A percentile compares a stretch with the other conserved stretches of the same genome.
phyloP scores from a whole-genome alignment of 2,797 vertebrate genomes.

The Okamejei kenojei region DNA sequence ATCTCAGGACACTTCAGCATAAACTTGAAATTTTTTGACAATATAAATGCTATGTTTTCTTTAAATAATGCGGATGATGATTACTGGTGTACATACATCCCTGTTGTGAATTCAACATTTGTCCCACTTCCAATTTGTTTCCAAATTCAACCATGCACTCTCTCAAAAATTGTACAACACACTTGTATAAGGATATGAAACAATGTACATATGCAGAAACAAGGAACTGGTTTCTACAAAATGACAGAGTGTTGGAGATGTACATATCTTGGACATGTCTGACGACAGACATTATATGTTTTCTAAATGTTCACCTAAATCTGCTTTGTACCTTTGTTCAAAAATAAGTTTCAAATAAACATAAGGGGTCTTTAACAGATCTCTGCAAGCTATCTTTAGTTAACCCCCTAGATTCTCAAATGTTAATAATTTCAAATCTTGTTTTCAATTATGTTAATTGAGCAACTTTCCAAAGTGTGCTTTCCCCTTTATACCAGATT shows the following conservation, averaged over 20 bases:
- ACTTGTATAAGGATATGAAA: too few relatives aligned
- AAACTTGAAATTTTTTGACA: neutral
- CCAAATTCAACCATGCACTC: neutral
- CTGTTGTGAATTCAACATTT: neutral
- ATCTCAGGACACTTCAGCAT: neutral
- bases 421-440: neutral
- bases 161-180: neutral
- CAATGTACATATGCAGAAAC: too few relatives aligned
- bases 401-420: neutral
- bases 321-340: neutral
- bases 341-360: too few relatives aligned
- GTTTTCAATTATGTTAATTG: neutral
- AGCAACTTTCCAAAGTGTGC: neutral
- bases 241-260: too few relatives aligned
- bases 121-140: neutral
- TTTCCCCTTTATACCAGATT: neutral
- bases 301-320: neutral
- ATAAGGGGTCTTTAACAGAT: neutral
- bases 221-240: too few relatives aligned
- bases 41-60: neutral
- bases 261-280: too few relatives aligned
- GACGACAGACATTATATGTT: neutral
- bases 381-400: neutral
- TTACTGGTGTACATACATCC: too few relatives aligned
- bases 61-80: too few relatives aligned